Base-by-base conservation (phyloP, 2,113 vertebrate genomes). In the Dasyurus viverrinus region DNA sequence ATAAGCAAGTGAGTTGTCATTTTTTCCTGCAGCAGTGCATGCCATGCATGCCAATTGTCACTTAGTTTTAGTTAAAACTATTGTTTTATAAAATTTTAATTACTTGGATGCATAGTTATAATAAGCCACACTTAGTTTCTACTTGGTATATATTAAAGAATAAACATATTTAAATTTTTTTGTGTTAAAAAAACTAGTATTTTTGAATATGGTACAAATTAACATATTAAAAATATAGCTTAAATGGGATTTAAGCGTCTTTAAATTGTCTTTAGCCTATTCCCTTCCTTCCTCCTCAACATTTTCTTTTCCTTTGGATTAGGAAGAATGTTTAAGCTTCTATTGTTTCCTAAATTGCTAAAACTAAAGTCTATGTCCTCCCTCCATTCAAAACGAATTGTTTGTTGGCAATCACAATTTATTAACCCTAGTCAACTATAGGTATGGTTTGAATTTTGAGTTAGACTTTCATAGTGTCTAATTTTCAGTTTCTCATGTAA, bases 221-320 rank as follows among this genome's bases (percentile, higher is more conserved):
- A 97, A 96, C 94, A 97, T 97, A 98, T 98, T 98, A 98, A 98
- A 98, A 54, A 89, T 76, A 89, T 97, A 97, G 97, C 97, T 97
- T 98, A 97, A 97, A 97, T 97, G 96, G 95, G 91, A 54, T 98
- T 98, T 98, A 98, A 98, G 98, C 97, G 98, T 97, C 89, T 12
- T 27, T 97, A 97, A 97, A 93, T 97, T 96, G 96, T 95, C 95
- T 96, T 97, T 97, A 94, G 94, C 89, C 91, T 53, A 93, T n/a
- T 97, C 30, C 57, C 94, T 91, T 97, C 57, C 46, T 26, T 52
- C 93, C 30, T 47, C 68, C n/a, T 84, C 36, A 42, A 22, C 16
- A n/a, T 16, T 84, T 9, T 47, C 7, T 90, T 12, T 53, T 7
- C 10, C 30, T 97, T 93, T 96, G 24, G 55, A 93, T 94, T 97